phyloP scores from a whole-genome alignment of 2,888 invertebrate genomes.

The Cepaea hortensis region DNA sequence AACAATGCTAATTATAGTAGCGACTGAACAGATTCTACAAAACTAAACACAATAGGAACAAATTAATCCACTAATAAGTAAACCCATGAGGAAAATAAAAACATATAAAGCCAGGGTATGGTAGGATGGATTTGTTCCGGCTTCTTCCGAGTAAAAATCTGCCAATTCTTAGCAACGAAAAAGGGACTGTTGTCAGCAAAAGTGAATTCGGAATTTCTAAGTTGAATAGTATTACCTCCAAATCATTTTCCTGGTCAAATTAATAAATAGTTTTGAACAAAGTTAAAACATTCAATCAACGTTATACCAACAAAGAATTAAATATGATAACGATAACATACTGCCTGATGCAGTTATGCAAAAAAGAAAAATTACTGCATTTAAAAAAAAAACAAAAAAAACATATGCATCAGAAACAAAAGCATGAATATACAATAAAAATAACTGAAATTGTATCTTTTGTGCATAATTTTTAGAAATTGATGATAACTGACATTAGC shows the following conservation, averaged over 20 bases:
- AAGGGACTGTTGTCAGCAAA: background rate
- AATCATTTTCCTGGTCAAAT: slow-evolving; percentile 35
- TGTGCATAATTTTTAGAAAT: no score
- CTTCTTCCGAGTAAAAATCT: background rate
- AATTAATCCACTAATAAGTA: no score
- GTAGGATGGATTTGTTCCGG: background rate
- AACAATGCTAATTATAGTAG: no score
- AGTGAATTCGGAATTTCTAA: background rate
- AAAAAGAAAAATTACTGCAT: no score
- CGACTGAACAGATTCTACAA: no score
- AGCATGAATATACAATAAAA: no score
- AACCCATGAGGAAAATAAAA: background rate
- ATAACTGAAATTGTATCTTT: no score
- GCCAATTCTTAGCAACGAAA: background rate
- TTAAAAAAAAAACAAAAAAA: no score
- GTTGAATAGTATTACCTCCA: slow-evolving; percentile 34
- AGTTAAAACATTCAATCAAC: background rate
- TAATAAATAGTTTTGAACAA: slow-evolving; percentile 2
- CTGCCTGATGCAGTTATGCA: background rate
- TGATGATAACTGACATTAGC: no score
- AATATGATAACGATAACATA: background rate
- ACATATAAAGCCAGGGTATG: background rate
- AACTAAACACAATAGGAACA: no score
- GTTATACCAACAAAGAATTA: background rate
- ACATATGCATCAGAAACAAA: no score